A percentile compares a stretch with the other conserved stretches of the same genome.
Conservation (phyloP, 2,888 invertebrate genomes). For the Sturmia bella region DNA sequence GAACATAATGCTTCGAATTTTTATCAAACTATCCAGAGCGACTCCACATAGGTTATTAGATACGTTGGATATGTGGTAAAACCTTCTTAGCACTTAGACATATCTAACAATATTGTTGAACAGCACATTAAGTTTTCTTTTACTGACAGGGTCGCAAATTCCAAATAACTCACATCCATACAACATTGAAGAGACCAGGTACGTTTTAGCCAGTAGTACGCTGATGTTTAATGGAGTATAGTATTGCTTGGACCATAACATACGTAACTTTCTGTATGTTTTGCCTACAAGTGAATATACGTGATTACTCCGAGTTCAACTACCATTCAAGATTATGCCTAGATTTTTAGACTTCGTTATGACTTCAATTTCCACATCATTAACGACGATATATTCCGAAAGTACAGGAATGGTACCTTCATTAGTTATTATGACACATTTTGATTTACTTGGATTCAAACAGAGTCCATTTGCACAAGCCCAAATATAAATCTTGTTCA, state of each 20-base stretch:
- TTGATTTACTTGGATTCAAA: neutral
- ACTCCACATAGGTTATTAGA: no score
- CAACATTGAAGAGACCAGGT: neutral
- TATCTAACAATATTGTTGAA: neutral
- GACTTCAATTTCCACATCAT: neutral
- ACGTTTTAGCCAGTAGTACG: neutral
- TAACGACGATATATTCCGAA: neutral
- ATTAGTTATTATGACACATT: neutral
- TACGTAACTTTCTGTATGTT: neutral
- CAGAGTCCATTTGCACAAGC: conserved; percentile 6
- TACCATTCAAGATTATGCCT: neutral
- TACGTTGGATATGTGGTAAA: no score
- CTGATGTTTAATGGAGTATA: neutral
- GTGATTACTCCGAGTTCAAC: neutral
- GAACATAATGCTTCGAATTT: neutral
- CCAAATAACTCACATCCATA: no score
- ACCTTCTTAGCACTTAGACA: neutral
- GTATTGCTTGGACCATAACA: neutral
- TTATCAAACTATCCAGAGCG: neutral
- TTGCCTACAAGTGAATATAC: neutral
- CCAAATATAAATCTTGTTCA: neutral
- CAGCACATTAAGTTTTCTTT: neutral
- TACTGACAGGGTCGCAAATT: neutral
- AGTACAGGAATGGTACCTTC: neutral
- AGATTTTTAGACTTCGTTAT: no score